These are phyloP conservation scores for Raja brachyura DNA, from an alignment of 2,113 vertebrate species.

Conservation along the genomic window DNA sequence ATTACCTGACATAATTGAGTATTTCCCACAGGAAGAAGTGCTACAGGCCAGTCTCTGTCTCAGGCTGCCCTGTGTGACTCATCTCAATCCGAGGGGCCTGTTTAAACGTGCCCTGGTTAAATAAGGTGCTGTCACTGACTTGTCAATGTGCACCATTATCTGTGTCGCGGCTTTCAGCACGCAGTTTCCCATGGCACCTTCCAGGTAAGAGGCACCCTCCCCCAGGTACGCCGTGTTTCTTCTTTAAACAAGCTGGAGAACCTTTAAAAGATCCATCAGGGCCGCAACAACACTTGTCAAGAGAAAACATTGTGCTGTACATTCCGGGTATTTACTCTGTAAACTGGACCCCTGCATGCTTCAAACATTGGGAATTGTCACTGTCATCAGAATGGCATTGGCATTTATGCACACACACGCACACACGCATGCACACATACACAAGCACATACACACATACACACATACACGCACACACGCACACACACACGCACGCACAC, in stretches of 20 bases:
- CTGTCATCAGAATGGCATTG: background rate
- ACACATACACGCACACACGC: background rate
- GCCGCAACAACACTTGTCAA: background rate
- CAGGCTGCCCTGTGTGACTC: background rate
- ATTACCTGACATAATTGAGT: background rate
- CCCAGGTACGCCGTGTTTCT: background rate
- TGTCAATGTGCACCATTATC: background rate
- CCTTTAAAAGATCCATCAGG: background rate
- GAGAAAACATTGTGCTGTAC: background rate
- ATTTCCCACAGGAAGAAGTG: no score
- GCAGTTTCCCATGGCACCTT: background rate
- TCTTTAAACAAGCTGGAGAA: background rate
- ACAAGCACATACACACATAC: background rate
- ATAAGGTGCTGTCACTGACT: background rate
- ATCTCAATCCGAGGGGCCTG: background rate
- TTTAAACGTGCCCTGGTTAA: background rate
- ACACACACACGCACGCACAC: background rate
- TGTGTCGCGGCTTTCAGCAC: background rate
- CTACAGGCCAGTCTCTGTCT: background rate
- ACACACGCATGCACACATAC: background rate
- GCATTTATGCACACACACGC: background rate
- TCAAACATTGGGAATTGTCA: background rate
- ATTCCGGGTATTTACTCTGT: background rate
- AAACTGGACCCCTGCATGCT: background rate
- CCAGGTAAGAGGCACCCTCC: background rate